These are phyloP conservation scores for Augochlorella aurata DNA, from an alignment of 2,888 invertebrate species.

Conservation along the genomic window DNA sequence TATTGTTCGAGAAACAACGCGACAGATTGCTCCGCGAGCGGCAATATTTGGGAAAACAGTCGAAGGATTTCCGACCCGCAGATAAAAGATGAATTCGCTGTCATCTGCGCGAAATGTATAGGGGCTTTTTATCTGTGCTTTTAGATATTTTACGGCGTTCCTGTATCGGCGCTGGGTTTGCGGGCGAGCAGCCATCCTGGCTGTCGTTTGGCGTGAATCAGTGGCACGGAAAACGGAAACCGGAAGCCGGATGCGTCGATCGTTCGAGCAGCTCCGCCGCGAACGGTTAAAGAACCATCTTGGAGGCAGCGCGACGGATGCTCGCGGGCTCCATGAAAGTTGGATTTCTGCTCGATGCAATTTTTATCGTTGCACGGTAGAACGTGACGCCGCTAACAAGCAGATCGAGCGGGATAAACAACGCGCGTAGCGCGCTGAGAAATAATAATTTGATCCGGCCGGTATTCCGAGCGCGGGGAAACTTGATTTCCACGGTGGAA, in stretches of 20 bases:
- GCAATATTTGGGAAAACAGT: neutral
- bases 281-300: neutral
- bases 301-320: neutral
- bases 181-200: neutral
- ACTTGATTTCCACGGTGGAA: neutral
- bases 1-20: neutral
- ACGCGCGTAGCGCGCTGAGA: no score
- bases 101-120: neutral
- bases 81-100: neutral
- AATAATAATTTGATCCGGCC: neutral
- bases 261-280: neutral
- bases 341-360: neutral
- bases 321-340: neutral
- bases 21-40: neutral
- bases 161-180: neutral
- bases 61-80: neutral
- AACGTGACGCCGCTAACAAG: no score
- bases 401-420: no score
- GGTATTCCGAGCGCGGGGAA: neutral
- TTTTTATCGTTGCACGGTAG: neutral
- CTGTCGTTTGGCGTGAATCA: slow-evolving; percentile 16
- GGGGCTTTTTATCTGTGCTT: neutral
- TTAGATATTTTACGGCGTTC: neutral
- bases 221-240: neutral
- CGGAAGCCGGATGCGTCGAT: slow-evolving; percentile 1